These are phyloP conservation scores for Heliconius congener DNA, from an alignment of 1,140 invertebrate genomes.

Conservation along the genomic window DNA sequence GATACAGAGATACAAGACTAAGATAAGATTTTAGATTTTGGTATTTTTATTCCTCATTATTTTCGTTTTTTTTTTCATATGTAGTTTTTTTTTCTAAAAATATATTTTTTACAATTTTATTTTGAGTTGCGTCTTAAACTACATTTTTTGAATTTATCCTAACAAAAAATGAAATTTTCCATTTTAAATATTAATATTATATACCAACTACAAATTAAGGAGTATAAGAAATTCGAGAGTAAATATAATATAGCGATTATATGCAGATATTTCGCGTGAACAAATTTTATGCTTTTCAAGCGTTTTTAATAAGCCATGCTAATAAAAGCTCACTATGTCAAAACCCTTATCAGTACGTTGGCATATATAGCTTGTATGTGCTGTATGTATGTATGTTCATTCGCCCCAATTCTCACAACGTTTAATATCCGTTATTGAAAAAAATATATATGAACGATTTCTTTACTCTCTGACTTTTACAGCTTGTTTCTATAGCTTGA, in stretches of 20 bases:
- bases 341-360: constrained; percentile 16
- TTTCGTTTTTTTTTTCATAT: too few relatives aligned
- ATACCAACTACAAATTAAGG: too few relatives aligned
- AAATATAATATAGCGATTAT: not conserved
- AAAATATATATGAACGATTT: constrained; percentile 8
- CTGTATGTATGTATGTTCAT: not conserved
- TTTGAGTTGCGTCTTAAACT: too few relatives aligned
- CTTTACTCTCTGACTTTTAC: not conserved
- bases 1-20: too few relatives aligned
- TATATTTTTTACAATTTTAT: too few relatives aligned
- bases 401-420: constrained; percentile 24
- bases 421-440: constrained; percentile 30
- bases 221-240: too few relatives aligned
- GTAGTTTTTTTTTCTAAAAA: too few relatives aligned
- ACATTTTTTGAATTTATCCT: too few relatives aligned
- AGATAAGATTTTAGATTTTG: too few relatives aligned
- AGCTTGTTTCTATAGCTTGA: not conserved
- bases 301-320: constrained; percentile 7
- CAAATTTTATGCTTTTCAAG: constrained; percentile 5
- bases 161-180: too few relatives aligned
- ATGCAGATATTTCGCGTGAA: not conserved
- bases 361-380: constrained; percentile 15
- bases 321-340: constrained; percentile 27
- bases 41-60: too few relatives aligned
- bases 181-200: too few relatives aligned